Evolutionary conservation across 2,888 invertebrate species (phyloP), one percentile per base, ranked within the genome.

Genomic region (Buathra laborator): DNA sequence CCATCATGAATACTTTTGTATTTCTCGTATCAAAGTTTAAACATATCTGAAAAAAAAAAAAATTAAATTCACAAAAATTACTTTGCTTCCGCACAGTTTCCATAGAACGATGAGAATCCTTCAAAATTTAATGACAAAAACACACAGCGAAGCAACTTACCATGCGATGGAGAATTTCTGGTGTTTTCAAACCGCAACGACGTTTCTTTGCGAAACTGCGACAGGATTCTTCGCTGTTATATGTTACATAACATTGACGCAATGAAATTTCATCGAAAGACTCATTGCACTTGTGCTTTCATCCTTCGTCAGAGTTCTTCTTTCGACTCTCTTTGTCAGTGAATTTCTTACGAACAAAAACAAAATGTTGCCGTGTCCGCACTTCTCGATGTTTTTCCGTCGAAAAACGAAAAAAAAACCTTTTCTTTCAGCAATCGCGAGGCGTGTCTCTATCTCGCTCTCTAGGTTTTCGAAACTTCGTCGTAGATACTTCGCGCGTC

Each of bases 1-100:
- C 93, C 93, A 93, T 93, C 70, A 48, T 19, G 43, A 62, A 72
- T 19, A 3, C 24, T 67, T 71, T 37, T 1, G 62, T 44, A 19
- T 32, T 29, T 29, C 12, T 10, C 19, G 9, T 59, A 44, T 56
- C 44, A n/a, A 74, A 71, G 29, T 29, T 62, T 14, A 1, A 12
- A 2, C 85, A 75, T 66, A 1, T 51, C 74, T 82, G 74, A n/a
- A 44, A 43, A 29, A 43, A 59, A 24, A 51, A 16, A 48, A 19
- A 43, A 64, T 46, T 53, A 37, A 5, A 37, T 9, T 1, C 6
- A 37, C 37, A 37, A 37, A 0, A 16, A 9, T 16, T 2, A 24
- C 10, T 29, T 62, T 2, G 37, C 37, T 12, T 64, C 24, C 14
- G 32, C 44, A 29, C 19, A 53, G 10, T 43, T 43, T 37, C 0